Conservation (phyloP, 2,888 invertebrate genomes). For the Drosophila koepferae region DNA sequence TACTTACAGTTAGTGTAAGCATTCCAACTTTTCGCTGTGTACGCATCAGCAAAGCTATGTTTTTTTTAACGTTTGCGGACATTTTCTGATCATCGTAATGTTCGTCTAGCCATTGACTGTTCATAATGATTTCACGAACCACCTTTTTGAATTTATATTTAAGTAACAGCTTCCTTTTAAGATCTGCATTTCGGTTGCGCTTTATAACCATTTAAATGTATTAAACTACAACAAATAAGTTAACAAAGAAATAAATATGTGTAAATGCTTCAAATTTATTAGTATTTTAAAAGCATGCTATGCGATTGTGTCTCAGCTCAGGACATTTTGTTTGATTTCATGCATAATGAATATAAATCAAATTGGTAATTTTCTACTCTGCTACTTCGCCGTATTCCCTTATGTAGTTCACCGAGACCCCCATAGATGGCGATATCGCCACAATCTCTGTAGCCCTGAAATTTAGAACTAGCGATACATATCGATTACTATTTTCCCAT, state of each 20-base stretch:
- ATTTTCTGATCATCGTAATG: constrained; percentile 59
- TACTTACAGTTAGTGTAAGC: constrained; percentile 85
- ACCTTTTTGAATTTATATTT: constrained; percentile 87
- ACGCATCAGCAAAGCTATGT: constrained; percentile 87
- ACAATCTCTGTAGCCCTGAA: background rate
- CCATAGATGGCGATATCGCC: background rate
- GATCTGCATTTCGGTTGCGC: constrained; percentile 46
- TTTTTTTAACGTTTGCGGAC: constrained; percentile 82
- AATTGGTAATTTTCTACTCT: background rate
- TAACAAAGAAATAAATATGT: background rate
- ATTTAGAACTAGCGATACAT: background rate
- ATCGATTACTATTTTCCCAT: background rate
- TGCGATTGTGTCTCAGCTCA: background rate
- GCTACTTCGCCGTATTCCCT: background rate
- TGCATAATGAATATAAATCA: background rate
- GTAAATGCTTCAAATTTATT: background rate
- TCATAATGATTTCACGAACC: constrained; percentile 87
- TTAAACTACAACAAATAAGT: background rate
- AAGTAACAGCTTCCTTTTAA: constrained; percentile 84
- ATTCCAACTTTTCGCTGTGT: constrained; percentile 86
- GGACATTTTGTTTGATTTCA: background rate
- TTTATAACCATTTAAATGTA: constrained; percentile 38
- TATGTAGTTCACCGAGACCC: background rate
- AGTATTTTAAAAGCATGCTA: constrained; percentile 1
- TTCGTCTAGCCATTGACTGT: constrained; percentile 80